phyloP scores from a whole-genome alignment of 2,797 vertebrate genomes.

The Lateolabrax maculatus region DNA sequence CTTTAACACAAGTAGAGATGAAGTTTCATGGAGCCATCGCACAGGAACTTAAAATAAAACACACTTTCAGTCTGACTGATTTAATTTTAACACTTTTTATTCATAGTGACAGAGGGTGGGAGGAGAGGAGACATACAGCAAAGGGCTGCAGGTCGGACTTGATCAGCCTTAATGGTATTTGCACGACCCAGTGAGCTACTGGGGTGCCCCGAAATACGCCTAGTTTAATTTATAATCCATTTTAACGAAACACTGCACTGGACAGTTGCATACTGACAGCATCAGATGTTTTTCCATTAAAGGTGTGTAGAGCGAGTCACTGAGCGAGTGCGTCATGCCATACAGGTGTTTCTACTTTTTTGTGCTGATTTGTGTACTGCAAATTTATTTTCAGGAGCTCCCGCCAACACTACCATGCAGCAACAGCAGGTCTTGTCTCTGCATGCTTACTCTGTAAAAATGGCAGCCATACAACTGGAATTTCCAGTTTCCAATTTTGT shows the following conservation, averaged over 20 bases:
- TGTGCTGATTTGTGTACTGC: background rate
- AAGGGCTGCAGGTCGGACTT: no score
- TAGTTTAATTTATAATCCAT: background rate
- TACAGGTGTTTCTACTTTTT: background rate
- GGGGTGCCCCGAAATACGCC: background rate
- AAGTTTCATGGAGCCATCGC: no score
- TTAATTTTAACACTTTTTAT: no score
- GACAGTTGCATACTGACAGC: background rate
- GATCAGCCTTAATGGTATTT: no score
- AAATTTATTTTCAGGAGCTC: background rate
- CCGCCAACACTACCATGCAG: background rate
- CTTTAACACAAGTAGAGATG: no score
- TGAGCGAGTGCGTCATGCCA: background rate
- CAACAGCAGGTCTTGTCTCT: conserved; percentile 14
- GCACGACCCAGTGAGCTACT: no score
- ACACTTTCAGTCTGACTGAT: no score
- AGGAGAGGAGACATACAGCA: no score
- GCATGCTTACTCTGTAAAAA: background rate
- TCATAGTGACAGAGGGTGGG: no score
- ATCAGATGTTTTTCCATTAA: background rate
- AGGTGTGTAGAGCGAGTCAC: conserved; percentile 3
- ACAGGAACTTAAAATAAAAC: no score
- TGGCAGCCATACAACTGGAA: conserved; percentile 13
- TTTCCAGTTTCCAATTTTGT: no score
- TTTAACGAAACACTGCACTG: background rate